A percentile compares a stretch with the other conserved stretches of the same genome.
Conservation (phyloP, 2,113 vertebrate genomes). For the Xyliphius kryptos region DNA sequence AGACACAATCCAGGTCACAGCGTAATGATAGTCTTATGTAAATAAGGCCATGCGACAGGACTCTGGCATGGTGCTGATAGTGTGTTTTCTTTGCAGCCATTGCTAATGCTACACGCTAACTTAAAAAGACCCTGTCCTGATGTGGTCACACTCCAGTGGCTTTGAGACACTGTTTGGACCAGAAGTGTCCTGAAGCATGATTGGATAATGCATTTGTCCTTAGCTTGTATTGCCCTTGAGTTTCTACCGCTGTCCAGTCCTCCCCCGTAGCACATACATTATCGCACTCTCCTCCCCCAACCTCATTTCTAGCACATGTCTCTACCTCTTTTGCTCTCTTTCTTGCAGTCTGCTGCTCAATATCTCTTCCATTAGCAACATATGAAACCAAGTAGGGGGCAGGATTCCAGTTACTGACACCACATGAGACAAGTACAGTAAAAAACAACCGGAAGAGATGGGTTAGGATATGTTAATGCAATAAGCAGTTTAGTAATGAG, state of each 20-base stretch:
- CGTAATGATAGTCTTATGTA: constrained; percentile 61
- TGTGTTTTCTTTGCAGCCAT: constrained; percentile 11
- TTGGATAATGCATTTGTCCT: constrained; percentile 69
- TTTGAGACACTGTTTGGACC: constrained; percentile 41
- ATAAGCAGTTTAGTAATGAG: too few species aligned
- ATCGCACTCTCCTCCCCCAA: constrained; percentile 25
- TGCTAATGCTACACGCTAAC: constrained; percentile 40
- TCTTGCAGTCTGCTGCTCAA: constrained; percentile 55
- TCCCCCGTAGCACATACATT: constrained; percentile 31
- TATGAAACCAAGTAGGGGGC: constrained; percentile 68
- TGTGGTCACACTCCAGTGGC: constrained; percentile 22
- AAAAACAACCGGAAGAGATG: constrained; percentile 59
- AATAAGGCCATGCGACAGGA: constrained; percentile 47
- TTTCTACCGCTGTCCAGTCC: constrained; percentile 54
- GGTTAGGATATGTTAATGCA: constrained; percentile 43
- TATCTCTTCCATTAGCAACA: constrained; percentile 65
- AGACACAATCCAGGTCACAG: constrained; percentile 71
- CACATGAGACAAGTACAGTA: constrained; percentile 61
- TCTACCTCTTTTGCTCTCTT: constrained; percentile 55
- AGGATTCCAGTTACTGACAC: constrained; percentile 63
- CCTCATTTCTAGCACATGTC: constrained; percentile 28
- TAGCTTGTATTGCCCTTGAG: constrained; percentile 72
- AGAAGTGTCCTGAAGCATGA: constrained; percentile 54
- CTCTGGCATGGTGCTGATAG: constrained; percentile 31
- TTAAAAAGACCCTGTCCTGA: constrained; percentile 29